Base-by-base conservation (phyloP, 2,797 vertebrate genomes). In the Alosa sapidissima region DNA sequence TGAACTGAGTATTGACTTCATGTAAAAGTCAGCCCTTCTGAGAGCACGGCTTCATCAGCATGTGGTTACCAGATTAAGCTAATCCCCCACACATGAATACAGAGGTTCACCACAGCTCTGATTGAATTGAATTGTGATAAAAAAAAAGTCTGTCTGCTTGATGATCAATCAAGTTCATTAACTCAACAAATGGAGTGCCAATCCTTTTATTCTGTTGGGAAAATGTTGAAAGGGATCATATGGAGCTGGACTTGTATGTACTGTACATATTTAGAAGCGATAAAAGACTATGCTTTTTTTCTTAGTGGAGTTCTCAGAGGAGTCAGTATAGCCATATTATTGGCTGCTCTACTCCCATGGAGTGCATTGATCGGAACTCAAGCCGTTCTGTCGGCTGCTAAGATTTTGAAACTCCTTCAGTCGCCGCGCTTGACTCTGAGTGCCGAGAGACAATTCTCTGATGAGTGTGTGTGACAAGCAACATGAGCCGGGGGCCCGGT, bases 381-480 rank as follows among this genome's bases (percentile, higher is more conserved):
- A 41, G 33, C 68, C 14, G 10, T 72, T 72, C 33, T 36, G 33
- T 28, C 41, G 54, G 54, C 2, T 41, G 11, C 4, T 16, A 16
- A 5, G 58, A 62, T 45, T 78, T 10, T 45, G 72, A 78, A 47
- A 16, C 16, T 75, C 5, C 68, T 78, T 78, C 72, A 45, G 72
- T 47, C 41, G 5, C 41, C 4, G 72, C 16, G 36, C 6, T 78
- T 47, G 16, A 47, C 36, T 78, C 41, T 5, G 41, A 45, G 10
- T 45, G 72, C 16, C 16, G 33, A 14, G 36, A 45, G 14, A 7
- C 8, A 5, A 14, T 45, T 9, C 14, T 21, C 36, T 21, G 14
- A 45, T 86, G 83, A 81, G 81, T 83, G 60, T 85, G 84, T 83
- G 60, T 86, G 84, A 85, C 83, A 83, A 81, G 82, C 87, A 89